Percentiles rank a stretch among this genome's conserved stretches.
phyloP scores from a whole-genome alignment of 2,888 invertebrate species.

The Halictus ligatus region DNA sequence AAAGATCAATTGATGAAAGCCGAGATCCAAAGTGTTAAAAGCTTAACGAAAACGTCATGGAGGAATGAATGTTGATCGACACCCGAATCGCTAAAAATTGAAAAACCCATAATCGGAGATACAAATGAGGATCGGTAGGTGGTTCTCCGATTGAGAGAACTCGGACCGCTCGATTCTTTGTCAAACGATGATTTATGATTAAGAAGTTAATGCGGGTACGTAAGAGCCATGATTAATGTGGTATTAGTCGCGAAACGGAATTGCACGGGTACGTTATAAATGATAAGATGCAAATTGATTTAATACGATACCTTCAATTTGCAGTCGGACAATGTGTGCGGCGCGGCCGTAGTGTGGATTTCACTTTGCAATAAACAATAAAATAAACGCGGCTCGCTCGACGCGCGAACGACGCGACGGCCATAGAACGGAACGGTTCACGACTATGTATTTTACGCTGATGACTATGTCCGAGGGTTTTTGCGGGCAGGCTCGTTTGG shows the following conservation, averaged over 20 bases:
- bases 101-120: neutral
- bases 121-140: neutral
- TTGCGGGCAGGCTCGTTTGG: conserved; percentile 39
- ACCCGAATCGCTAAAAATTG: neutral
- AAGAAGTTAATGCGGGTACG: neutral
- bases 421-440: conserved; percentile 19
- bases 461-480: conserved; percentile 45
- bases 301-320: conserved; percentile 14
- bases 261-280: neutral
- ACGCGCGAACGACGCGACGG: conserved; percentile 12
- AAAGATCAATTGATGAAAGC: no score
- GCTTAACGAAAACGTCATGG: neutral
- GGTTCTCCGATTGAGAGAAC: neutral
- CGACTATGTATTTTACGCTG: conserved; percentile 39
- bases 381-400: conserved; percentile 17
- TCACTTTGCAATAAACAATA: neutral
- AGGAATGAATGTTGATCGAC: neutral
- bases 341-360: neutral
- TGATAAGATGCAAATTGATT: conserved; percentile 19
- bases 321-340: conserved; percentile 5
- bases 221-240: neutral
- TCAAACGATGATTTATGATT: conserved; percentile 11
- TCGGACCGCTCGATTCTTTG: conserved; percentile 1
- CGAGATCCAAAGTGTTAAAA: no score
- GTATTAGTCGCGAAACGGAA: neutral